Percentiles rank a stretch among this genome's conserved stretches.
Conservation (phyloP, 2,888 invertebrate genomes). For the Tinea semifulvella region DNA sequence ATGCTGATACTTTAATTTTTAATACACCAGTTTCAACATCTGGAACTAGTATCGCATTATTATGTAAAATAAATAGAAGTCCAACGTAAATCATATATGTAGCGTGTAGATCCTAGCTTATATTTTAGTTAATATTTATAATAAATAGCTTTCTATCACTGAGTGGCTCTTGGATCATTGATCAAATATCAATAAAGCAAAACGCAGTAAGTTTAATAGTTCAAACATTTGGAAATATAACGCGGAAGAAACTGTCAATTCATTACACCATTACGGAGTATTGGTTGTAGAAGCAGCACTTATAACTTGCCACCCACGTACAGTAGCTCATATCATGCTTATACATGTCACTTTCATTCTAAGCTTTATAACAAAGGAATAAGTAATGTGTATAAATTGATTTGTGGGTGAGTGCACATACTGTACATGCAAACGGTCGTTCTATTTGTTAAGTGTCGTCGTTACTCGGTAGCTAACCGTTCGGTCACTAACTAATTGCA, state of each 20-base stretch:
- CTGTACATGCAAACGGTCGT: conserved; percentile 30
- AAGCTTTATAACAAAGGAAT: conserved; percentile 8
- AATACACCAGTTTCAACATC: no score
- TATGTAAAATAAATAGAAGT: no score
- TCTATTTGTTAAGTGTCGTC: conserved; percentile 55
- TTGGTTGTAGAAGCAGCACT: conserved; percentile 2
- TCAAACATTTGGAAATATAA: not conserved
- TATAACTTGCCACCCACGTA: conserved; percentile 37
- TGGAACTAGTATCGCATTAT: no score
- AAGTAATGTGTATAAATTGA: no score
- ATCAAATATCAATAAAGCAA: no score
- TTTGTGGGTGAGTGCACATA: conserved; percentile 36
- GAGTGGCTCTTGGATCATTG: no score
- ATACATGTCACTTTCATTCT: conserved; percentile 9
- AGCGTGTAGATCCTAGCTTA: no score
- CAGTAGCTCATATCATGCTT: no score
- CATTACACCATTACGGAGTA: conserved; percentile 1
- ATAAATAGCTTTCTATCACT: no score
- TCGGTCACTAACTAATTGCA: conserved; percentile 55
- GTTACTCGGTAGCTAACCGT: conserved; percentile 27
- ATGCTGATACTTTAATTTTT: no score
- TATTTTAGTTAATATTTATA: no score
- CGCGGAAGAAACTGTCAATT: not conserved
- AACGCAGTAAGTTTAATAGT: not conserved
- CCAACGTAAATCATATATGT: no score